Evolutionary conservation across 2,888 invertebrate species (phyloP).

Genomic region (Saturnia pavonia): DNA sequence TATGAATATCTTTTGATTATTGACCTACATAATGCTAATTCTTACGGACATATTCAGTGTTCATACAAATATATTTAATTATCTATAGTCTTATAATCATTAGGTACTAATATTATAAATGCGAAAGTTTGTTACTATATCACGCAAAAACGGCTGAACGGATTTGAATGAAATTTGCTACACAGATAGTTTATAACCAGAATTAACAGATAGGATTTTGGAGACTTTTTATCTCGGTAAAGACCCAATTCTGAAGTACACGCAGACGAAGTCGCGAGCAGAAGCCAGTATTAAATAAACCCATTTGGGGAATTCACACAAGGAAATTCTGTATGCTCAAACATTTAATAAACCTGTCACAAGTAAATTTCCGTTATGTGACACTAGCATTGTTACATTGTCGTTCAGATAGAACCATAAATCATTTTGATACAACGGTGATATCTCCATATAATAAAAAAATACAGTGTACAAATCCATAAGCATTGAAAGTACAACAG

Average conservation of each 20-base stretch:
- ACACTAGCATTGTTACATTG: neutral
- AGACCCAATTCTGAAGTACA: no score
- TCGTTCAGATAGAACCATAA: neutral
- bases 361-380: neutral
- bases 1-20: neutral
- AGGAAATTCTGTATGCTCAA: neutral
- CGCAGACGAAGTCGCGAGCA: no score
- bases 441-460: neutral
- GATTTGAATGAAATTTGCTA: no score
- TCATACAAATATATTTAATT: neutral
- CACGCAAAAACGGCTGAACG: no score
- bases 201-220: no score
- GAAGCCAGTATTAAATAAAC: neutral
- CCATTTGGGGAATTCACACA: neutral
- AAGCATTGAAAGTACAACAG: neutral
- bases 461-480: neutral
- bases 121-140: no score
- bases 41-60: no score
- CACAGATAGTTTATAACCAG: no score
- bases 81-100: neutral
- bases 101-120: no score
- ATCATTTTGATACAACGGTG: neutral
- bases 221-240: no score
- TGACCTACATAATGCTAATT: neutral
- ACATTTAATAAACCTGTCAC: neutral